phyloP scores from a whole-genome alignment of 2,113 vertebrate species.

The Embiotoca jacksoni region DNA sequence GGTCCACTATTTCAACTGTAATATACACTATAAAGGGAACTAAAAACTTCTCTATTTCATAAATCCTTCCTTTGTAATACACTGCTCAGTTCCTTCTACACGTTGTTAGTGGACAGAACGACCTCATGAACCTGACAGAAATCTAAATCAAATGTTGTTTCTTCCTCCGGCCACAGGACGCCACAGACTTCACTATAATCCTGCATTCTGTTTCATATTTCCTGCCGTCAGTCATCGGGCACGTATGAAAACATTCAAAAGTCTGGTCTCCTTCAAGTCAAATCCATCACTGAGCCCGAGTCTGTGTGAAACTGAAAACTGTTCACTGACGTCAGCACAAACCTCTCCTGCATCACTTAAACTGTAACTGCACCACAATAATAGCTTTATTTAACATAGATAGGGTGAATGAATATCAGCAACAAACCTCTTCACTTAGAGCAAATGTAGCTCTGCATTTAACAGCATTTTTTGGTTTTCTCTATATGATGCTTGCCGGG shows the following conservation, averaged over 20 bases:
- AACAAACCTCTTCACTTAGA: no score
- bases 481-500: no score
- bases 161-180: background rate
- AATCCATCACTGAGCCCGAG: no score
- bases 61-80: no score
- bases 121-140: background rate
- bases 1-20: background rate
- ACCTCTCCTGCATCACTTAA: background rate
- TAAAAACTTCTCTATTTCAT: no score
- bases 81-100: no score
- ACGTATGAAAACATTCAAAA: background rate
- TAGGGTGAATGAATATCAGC: background rate
- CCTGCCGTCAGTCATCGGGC: constrained; percentile 10
- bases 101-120: background rate
- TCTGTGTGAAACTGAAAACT: no score
- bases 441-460: no score
- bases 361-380: background rate
- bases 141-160: background rate
- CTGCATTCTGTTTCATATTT: constrained; percentile 11
- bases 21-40: no score
- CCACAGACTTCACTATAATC: background rate
- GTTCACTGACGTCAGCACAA: background rate
- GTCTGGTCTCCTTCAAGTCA: background rate
- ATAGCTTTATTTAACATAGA: background rate
- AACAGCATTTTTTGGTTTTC: no score